phyloP scores from a whole-genome alignment of 1,140 invertebrate species.

The Monochamus saltuarius region DNA sequence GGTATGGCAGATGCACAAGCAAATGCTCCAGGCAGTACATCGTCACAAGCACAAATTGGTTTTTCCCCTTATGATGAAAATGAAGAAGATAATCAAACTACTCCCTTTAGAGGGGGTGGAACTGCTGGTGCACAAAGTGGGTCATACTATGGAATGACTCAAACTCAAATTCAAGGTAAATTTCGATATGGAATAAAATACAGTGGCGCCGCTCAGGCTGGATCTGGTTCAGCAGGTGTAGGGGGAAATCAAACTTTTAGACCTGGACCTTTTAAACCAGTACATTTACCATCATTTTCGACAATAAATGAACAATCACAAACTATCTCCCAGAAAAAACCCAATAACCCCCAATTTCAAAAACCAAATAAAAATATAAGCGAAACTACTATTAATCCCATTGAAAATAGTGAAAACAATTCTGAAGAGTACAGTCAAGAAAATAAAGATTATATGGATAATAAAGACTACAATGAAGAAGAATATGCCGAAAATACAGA shows the following conservation, averaged over 20 bases:
- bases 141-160: constrained; percentile 70
- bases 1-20: constrained; percentile 82
- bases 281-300: neutral
- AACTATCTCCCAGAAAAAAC: neutral
- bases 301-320: neutral
- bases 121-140: constrained; percentile 75
- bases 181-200: constrained; percentile 78
- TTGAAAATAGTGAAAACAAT: no score
- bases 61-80: constrained; percentile 71
- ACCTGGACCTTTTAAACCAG: constrained; percentile 34
- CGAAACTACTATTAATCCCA: no score
- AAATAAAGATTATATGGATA: constrained; percentile 57
- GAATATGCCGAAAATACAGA: constrained; percentile 48
- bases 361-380: neutral
- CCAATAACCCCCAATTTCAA: neutral
- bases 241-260: constrained; percentile 24
- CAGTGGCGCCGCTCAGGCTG: constrained; percentile 77
- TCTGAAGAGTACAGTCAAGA: constrained; percentile 19
- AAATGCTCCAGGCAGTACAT: constrained; percentile 77
- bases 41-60: constrained; percentile 82
- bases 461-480: constrained; percentile 53
- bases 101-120: constrained; percentile 71
- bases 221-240: constrained; percentile 63
- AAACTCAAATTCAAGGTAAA: constrained; percentile 76
- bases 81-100: constrained; percentile 53